phyloP scores from a whole-genome alignment of 2,113 vertebrate genomes.

The Cochlearius cochlearius region DNA sequence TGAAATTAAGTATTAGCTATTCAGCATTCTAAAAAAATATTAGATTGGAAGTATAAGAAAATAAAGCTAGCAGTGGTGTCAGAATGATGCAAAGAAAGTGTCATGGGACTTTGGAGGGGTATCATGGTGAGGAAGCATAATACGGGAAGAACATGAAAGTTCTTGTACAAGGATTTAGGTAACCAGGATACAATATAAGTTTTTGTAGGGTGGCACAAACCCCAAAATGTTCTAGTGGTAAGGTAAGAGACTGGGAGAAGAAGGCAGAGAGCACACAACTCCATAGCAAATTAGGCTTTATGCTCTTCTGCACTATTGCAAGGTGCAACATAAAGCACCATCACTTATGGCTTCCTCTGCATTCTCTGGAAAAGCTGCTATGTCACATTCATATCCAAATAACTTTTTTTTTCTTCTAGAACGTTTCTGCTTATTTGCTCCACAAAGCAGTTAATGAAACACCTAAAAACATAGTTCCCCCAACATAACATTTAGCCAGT shows the following conservation, averaged over 20 bases:
- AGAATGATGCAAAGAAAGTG: neutral
- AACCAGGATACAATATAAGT: neutral
- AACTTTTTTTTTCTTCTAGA: neutral
- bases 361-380: neutral
- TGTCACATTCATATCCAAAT: too few species aligned
- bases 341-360: neutral
- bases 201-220: neutral
- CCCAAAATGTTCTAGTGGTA: neutral
- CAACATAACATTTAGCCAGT: neutral
- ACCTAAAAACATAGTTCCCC: neutral
- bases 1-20: neutral
- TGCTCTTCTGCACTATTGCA: too few species aligned
- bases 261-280: neutral
- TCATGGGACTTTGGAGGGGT: neutral
- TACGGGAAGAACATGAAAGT: neutral
- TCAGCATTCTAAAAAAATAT: neutral
- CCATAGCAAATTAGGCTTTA: neutral
- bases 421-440: neutral
- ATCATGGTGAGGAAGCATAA: neutral
- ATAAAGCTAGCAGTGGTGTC: neutral
- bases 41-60: neutral
- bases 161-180: neutral
- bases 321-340: too few species aligned
- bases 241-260: neutral
- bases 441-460: neutral